Percentiles rank a stretch among this genome's conserved stretches.
These are phyloP conservation scores for Eugnorisma glareosa DNA, from an alignment of 2,888 invertebrate species.

Conservation along the genomic window DNA sequence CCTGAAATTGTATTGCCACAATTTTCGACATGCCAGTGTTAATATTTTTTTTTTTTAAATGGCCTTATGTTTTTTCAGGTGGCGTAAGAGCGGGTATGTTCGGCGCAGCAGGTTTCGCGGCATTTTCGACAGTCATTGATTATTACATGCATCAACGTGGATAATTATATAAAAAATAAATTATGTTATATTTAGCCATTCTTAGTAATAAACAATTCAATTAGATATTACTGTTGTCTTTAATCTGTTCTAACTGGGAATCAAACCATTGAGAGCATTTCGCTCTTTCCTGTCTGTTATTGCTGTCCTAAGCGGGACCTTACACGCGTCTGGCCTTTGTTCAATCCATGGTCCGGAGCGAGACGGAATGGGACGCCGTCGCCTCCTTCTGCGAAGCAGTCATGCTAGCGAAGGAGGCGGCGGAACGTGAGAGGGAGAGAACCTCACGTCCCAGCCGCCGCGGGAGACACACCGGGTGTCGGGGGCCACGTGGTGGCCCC, in stretches of 20 bases:
- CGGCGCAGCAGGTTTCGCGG: conserved; percentile 99
- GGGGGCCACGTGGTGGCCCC: too few species aligned
- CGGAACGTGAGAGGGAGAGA: too few species aligned
- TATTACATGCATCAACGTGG: conserved; percentile 95
- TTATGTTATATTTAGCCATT: conserved; percentile 41
- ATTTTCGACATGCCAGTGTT: neutral
- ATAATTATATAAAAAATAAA: conserved; percentile 40
- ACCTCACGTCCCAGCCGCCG: too few species aligned
- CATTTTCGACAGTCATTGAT: conserved; percentile 98
- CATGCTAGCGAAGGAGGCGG: too few species aligned
- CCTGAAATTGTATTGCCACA: neutral
- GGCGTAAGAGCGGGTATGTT: conserved; percentile 97
- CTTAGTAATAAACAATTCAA: conserved; percentile 53
- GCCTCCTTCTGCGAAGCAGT: too few species aligned
- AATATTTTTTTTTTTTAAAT: neutral
- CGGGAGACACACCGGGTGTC: too few species aligned
- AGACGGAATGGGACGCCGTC: too few species aligned
- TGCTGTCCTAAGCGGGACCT: neutral
- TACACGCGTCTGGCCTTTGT: too few species aligned
- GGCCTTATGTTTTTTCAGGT: conserved; percentile 90
- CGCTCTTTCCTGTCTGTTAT: neutral
- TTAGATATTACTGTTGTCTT: conserved; percentile 21
- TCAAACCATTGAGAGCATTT: neutral
- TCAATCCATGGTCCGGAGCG: too few species aligned
- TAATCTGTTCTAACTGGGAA: neutral